Base-by-base conservation (phyloP, 2,797 vertebrate species). In the Manis crassicaudata region DNA sequence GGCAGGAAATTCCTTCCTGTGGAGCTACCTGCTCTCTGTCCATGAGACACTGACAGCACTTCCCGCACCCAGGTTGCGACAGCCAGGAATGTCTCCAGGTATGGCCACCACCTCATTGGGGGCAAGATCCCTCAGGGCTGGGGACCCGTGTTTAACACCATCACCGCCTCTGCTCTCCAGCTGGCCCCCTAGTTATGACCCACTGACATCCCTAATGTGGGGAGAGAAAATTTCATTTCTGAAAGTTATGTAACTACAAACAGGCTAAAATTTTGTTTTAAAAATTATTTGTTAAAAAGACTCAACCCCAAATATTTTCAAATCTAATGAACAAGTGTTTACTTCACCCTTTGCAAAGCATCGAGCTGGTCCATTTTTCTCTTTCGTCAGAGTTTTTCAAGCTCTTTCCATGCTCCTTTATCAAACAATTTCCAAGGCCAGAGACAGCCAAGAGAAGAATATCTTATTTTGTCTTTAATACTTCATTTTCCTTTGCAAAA, bases 101-200 rank as follows among this genome's bases (percentile, higher is more conserved):
- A 5, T 23, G 18, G 6, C 40, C 52, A 54, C 13, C 16, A 2
- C 16, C 40, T 6, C 14, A 3, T 6, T 4, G 18, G 16, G 20
- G 1, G 5, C 32, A 58, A 29, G 11, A 11, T 23, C 14, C 7
- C 43, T 23, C 14, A 1, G 5, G 4, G 5, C 1, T 5, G 32
- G 72, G 40, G 77, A 20, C 32, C 63, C 17, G 3, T 7, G 3
- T 16, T 56, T 62, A 46, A 35, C 13, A 3, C 14, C 27, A 29
- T n/a, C 20, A 17, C 25, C 32, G 56, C 7, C 3, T 3, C 20
- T 63, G 4, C 43, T 73, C 50, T 75, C 56, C n/a, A 2, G 2
- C 0, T n/a, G 7, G 5, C 25, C 76, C 70, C 37, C 13, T n/a
- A 27, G 13, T 50, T 29, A 27, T 35, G 35, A 70, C 35, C 50